phyloP scores from a whole-genome alignment of 2,797 vertebrate genomes.

The Crocidura indochinensis region DNA sequence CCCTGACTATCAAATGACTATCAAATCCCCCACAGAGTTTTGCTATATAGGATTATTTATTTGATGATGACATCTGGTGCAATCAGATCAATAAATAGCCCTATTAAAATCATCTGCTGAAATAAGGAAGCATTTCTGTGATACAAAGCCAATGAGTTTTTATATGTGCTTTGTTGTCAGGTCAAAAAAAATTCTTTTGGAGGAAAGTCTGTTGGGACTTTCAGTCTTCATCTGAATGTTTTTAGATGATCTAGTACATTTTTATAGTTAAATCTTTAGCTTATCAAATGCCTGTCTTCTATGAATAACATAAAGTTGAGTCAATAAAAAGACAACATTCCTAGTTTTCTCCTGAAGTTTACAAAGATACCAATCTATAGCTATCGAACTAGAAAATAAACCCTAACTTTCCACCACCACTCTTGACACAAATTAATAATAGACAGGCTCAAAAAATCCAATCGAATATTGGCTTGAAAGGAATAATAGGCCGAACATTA shows the following conservation, averaged over 20 bases:
- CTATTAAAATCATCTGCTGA: slow-evolving; percentile 48
- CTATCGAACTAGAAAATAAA: slow-evolving; percentile 21
- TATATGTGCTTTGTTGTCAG: slow-evolving; percentile 30
- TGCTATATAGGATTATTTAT: slow-evolving; percentile 52
- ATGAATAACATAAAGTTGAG: slow-evolving; percentile 38
- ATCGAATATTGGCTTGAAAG: neutral
- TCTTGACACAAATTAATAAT: slow-evolving; percentile 7
- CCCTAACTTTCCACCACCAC: neutral
- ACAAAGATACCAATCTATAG: slow-evolving; percentile 30
- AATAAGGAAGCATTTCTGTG: slow-evolving; percentile 47
- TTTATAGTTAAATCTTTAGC: slow-evolving; percentile 7
- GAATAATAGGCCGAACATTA: neutral
- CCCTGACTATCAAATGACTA: neutral
- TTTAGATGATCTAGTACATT: slow-evolving; percentile 1
- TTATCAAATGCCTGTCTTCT: slow-evolving; percentile 48
- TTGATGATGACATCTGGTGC: slow-evolving; percentile 59
- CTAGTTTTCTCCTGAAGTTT: neutral
- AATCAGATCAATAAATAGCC: slow-evolving; percentile 62
- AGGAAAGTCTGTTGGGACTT: neutral
- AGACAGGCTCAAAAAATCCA: neutral
- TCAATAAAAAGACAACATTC: slow-evolving; percentile 54
- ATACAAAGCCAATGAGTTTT: slow-evolving; percentile 33
- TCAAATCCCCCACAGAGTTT: slow-evolving; percentile 25
- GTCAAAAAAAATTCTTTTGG: slow-evolving; percentile 59
- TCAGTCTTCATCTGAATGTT: slow-evolving; percentile 16